phyloP scores from a whole-genome alignment of 2,888 invertebrate species.

The Belgica antarctica region DNA sequence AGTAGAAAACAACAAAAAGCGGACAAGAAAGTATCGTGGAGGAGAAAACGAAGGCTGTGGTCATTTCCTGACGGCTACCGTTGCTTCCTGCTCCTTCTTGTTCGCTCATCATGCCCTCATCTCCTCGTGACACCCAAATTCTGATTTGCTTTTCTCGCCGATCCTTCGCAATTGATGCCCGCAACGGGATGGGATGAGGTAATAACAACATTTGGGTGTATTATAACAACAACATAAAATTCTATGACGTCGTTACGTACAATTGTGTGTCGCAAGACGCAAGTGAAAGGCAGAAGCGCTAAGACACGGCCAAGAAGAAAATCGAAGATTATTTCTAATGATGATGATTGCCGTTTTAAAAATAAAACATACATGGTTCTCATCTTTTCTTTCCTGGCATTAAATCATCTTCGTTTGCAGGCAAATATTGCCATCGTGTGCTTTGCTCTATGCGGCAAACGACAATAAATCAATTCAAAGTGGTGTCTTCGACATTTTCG shows the following conservation, averaged over 20 bases:
- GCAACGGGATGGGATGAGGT: not conserved
- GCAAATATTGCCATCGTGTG: too few relatives aligned
- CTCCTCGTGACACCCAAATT: too few relatives aligned
- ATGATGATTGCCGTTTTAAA: slow-evolving; percentile 35
- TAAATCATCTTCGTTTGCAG: slow-evolving; percentile 35
- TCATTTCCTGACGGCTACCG: too few relatives aligned
- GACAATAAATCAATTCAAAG: slow-evolving; percentile 35
- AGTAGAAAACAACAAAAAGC: too few relatives aligned
- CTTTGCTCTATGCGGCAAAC: too few relatives aligned
- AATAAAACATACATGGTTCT: slow-evolving; percentile 36
- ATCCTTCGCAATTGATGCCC: too few relatives aligned
- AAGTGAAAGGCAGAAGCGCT: not conserved
- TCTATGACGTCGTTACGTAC: slow-evolving; percentile 9
- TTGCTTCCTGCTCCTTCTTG: too few relatives aligned
- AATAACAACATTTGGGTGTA: not conserved
- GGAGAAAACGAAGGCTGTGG: too few relatives aligned
- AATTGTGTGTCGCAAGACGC: not conserved
- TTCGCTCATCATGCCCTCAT: too few relatives aligned
- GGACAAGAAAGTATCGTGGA: too few relatives aligned
- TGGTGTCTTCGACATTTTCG: slow-evolving; percentile 23
- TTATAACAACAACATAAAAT: not conserved
- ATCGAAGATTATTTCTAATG: slow-evolving; percentile 17
- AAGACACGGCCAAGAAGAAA: not conserved
- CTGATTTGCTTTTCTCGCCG: too few relatives aligned
- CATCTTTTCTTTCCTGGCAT: slow-evolving; percentile 22